Base-by-base conservation (phyloP, 1,140 invertebrate species). In the Polypedilum vanderplanki region DNA sequence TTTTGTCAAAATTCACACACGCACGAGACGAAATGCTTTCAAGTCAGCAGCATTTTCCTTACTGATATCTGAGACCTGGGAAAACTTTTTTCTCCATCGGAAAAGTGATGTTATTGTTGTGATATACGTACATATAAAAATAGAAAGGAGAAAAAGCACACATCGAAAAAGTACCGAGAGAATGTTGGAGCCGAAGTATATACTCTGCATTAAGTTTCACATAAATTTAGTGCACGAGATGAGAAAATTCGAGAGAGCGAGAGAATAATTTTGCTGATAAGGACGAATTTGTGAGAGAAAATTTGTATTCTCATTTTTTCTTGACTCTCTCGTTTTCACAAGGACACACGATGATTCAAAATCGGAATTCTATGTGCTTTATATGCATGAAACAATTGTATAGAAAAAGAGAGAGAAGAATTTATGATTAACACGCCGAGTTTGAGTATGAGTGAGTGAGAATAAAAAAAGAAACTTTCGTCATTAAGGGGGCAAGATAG, bases 21-120 rank as follows among this genome's bases (percentile, higher is more conserved):
- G 15, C 2, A 15, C 46, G 46, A 57, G 46, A 57, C 46, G 46
- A 57, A 57, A 57, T 57, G 15, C 20, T 70, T 70, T 70, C 65
- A 18, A 22, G 17, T 18, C 65, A 22, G 18, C 17, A 18, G 65
- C 65, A 70, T 70, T 70, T 70, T 70, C 65, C 17, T 70, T 70
- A 70, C 65, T 70, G 65, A 70, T 22, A 70, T 70, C 20, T 18
- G 65, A 70, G 65, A 70, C 65, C 65, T 70, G 65, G 65, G 65
- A 70, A 70, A 70, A 70, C 65, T 70, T 70, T 70, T 70, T 70
- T 22, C 46, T 57, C 46, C n/a, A 57, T 57, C 46, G 46, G 46
- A 57, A 57, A 57, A 70, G 18, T 70, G 65, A 18, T 70, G 65
- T 70, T 70, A 70, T 70, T 22, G 65, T 70, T 22, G 46, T 57